Evolutionary conservation across 1,140 invertebrate genomes (phyloP), one percentile per base, ranked within the genome.

Genomic region (Drosophila tristis): DNA sequence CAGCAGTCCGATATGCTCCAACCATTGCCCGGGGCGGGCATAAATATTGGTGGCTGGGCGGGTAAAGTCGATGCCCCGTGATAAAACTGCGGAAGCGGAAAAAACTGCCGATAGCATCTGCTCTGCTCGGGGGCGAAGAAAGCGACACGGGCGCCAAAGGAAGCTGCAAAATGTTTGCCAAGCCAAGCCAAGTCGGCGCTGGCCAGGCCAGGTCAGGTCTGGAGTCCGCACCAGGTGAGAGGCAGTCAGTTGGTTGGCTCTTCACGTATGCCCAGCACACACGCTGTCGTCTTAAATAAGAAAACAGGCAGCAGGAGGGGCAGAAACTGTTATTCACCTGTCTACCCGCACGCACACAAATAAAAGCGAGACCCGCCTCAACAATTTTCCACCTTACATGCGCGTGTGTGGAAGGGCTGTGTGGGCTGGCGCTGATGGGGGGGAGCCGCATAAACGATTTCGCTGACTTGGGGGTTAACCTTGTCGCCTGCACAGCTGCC

Each of bases 31-130:
- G 42, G n/a, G 29, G 31, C 16, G 16, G 8, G 16, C 31, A 13
- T 5, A 42, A 20, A 39, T 43, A 26, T 35, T 44, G 20, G 13
- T 8, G 11, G 43, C 23, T 25, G 44, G 25, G 25, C 20, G 7
- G 61, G 59, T 35, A 43, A 77, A 80, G 74, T 64, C 67, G 78
- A 77, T 80, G 73, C 79, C 62, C 62, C 76, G 72, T 89, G 84
- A 89, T 89, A 84, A 89, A 89, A 89, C 70, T 84, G 76, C 85
- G 84, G 84, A 89, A 89, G 84, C 73, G 73, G 68, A 71, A 77
- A 84, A 79, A 90, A 89, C 20, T 89, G 85, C 84, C 85, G 80
- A 87, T 89, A 67, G 80, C 72, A 89, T 79, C 79, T 60, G 66
- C 25, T 47, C 29, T 45, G 43, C 13, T 47, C 48, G 51, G 25